Evolutionary conservation across 2,113 vertebrate species (phyloP), one percentile per base, ranked within the genome.

Genomic region (Nanger granti): DNA sequence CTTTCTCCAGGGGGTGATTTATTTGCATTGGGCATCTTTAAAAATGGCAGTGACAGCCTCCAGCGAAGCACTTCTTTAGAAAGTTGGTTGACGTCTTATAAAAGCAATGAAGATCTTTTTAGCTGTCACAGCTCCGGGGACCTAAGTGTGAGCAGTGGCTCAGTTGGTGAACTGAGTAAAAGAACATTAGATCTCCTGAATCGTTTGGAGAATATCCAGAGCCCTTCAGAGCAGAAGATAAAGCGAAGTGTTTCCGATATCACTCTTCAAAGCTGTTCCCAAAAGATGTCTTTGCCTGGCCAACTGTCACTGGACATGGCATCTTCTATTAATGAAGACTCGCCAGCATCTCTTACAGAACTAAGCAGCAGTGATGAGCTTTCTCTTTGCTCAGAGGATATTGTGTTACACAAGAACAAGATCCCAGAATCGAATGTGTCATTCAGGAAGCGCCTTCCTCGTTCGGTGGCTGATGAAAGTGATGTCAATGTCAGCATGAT

Each of bases 401-500:
- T 99, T 28, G 98, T 98, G 4, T 93, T 98, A 95, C 99, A 99
- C 97, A 99, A 99, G 98, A 99, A 99, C 93, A 99, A 99, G 97
- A 97, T 99, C 76, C 98, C 99, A 2, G 99, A 99, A 87, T 99
- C 99, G 31, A 99, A 99, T 95, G 98, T 98, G 37, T 99, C 99
- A 64, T 99, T 99, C 93, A 98, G 99, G 97, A 99, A 99, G 97
- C 99, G 98, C 76, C 98, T 99, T 98, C 99, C 99, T 95, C 99
- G 98, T 82, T 99, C 99, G 1, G 98, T 99, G 89, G 98, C 98
- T 89, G 99, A 99, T 93, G 99, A 99, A 92, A 99, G 99, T 0
- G 99, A 99, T 14, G 99, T 99, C 54, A 99, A 99, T 92, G 97
- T 99, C 98, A 99, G 99, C 98, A 99, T 99, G 99, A 99, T 99